phyloP scores from a whole-genome alignment of 2,888 invertebrate genomes.

The Brachypalpus laphriformis region DNA sequence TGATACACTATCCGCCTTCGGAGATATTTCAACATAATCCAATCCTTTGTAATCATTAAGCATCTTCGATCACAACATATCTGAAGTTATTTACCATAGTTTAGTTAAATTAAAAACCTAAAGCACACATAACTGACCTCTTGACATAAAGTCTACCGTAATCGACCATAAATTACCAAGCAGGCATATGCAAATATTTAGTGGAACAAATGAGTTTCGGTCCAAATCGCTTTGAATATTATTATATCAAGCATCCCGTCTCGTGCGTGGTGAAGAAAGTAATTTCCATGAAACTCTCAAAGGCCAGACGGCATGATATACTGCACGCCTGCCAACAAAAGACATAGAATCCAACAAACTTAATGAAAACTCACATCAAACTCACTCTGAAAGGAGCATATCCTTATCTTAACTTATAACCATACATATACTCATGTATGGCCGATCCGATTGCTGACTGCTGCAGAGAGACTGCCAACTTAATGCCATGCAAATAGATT shows the following conservation, averaged over 20 bases:
- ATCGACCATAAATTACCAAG: conserved; percentile 2
- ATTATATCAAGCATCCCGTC: conserved; percentile 15
- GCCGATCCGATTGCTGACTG: conserved; percentile 40
- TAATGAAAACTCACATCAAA: conserved; percentile 39
- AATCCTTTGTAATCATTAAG: too few relatives aligned
- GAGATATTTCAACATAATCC: too few relatives aligned
- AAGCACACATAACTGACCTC: background rate
- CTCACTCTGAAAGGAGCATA: conserved; percentile 3
- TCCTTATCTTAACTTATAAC: conserved; percentile 19
- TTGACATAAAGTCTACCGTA: background rate
- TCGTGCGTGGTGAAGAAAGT: background rate
- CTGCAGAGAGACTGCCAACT: conserved; percentile 54
- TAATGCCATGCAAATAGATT: conserved; percentile 69
- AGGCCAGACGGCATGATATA: background rate
- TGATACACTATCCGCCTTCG: too few relatives aligned
- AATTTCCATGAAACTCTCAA: background rate
- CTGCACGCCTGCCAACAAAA: background rate
- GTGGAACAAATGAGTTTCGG: background rate
- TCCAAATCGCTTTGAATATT: conserved; percentile 21
- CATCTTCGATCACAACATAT: background rate
- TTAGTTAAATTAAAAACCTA: background rate
- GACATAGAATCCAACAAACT: background rate
- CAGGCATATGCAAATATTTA: conserved; percentile 17
- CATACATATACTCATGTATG: conserved; percentile 9
- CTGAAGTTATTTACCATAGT: background rate